Evolutionary conservation across 2,888 invertebrate species (phyloP).

Genomic region (Teleiodes luculella): DNA sequence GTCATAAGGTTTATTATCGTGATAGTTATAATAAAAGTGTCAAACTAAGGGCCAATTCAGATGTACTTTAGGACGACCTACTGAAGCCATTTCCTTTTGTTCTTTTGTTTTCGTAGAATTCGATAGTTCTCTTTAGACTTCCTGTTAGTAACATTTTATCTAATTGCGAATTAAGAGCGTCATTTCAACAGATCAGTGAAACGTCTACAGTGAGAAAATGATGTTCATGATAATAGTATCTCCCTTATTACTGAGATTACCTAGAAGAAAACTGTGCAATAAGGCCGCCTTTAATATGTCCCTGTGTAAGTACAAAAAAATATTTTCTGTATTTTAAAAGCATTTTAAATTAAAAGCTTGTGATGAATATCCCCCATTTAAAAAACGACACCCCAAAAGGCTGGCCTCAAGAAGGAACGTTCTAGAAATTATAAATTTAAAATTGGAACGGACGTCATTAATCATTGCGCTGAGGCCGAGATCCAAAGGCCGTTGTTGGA

Average conservation of each 20-base stretch:
- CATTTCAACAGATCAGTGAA: too few relatives aligned
- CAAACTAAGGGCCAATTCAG: constrained; percentile 34
- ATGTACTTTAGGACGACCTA: neutral
- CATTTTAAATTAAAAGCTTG: neutral
- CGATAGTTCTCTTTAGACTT: too few relatives aligned
- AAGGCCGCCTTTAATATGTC: too few relatives aligned
- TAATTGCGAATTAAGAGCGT: too few relatives aligned
- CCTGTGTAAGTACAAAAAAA: too few relatives aligned
- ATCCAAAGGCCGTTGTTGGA: constrained; percentile 38
- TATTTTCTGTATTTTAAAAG: neutral
- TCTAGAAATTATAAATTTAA: constrained; percentile 41
- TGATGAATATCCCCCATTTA: neutral
- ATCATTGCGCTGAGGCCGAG: constrained; percentile 52
- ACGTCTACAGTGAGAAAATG: too few relatives aligned
- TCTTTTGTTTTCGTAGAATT: too few relatives aligned
- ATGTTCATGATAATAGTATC: too few relatives aligned
- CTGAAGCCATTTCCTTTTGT: neutral
- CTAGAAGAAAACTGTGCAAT: too few relatives aligned
- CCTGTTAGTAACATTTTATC: too few relatives aligned
- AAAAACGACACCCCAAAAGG: constrained; percentile 7
- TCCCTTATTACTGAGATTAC: too few relatives aligned
- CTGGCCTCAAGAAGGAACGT: constrained; percentile 4
- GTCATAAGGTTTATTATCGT: constrained; percentile 49
- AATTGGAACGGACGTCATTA: constrained; percentile 52
- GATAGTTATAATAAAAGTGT: constrained; percentile 55